Conservation (phyloP, 2,797 vertebrate genomes). For the Takifugu ocellatus region DNA sequence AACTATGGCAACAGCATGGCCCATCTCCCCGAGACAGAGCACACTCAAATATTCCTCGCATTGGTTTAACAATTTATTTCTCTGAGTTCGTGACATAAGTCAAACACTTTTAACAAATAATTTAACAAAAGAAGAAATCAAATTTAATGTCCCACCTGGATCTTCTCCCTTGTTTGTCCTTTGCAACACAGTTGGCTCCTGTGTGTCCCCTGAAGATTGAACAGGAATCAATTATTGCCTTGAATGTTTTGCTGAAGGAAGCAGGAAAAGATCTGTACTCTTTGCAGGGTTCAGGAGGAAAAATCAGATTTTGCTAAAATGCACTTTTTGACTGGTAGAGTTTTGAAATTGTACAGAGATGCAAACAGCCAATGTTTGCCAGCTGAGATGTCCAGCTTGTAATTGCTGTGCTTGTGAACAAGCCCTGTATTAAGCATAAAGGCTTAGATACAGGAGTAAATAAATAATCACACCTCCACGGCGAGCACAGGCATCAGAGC, state of each 20-base stretch:
- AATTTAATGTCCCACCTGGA: neutral
- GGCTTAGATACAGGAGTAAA: conserved; percentile 8
- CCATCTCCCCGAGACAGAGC: conserved; percentile 9
- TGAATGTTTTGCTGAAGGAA: conserved; percentile 75
- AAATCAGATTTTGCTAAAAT: too few relatives aligned
- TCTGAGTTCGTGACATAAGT: neutral
- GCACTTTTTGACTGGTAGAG: too few relatives aligned
- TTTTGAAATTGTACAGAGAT: too few relatives aligned
- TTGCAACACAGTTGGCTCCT: conserved; percentile 16
- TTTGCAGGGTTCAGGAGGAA: too few relatives aligned
- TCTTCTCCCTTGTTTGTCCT: too few relatives aligned
- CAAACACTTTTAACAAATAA: neutral
- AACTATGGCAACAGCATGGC: conserved; percentile 44
- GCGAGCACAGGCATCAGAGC: conserved; percentile 23
- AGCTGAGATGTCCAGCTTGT: conserved; percentile 21
- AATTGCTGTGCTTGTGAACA: conserved; percentile 3
- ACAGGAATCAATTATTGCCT: conserved; percentile 60
- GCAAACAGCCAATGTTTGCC: too few relatives aligned
- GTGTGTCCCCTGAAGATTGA: conserved; percentile 39
- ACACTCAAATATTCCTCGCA: conserved; percentile 9
- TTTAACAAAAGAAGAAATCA: conserved; percentile 11
- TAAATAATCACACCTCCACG: conserved; percentile 14
- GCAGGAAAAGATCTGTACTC: conserved; percentile 1
- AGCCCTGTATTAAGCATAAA: conserved; percentile 20
- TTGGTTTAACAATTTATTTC: conserved; percentile 4